Conservation (phyloP, 2,797 vertebrate species). For the Rhinatrema bivittatum region DNA sequence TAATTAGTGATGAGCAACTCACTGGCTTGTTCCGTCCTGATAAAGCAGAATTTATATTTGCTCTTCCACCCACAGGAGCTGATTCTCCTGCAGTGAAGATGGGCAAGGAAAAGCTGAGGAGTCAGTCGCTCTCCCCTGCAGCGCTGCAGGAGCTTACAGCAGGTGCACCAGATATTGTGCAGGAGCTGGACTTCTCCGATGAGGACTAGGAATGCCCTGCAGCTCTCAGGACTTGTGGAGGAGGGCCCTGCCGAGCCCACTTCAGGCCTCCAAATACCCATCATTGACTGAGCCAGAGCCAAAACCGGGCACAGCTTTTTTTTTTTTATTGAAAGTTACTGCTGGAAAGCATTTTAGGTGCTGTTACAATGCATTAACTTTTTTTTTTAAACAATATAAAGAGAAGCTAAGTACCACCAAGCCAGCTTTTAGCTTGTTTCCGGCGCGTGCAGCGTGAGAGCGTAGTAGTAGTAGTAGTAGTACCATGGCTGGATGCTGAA, state of each 20-base stretch:
- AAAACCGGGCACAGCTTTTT: too few relatives aligned
- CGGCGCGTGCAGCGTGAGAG: conserved; percentile 33
- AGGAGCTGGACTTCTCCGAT: conserved; percentile 83
- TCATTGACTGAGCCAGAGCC: neutral
- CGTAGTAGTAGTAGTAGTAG: conserved; percentile 23
- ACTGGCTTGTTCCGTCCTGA: conserved; percentile 14
- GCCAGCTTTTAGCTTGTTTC: conserved; percentile 20
- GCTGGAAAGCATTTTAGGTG: conserved; percentile 43
- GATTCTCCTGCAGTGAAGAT: neutral
- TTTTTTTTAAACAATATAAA: conserved; percentile 40
- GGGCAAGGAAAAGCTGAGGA: neutral
- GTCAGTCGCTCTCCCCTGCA: conserved; percentile 38
- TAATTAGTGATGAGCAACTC: conserved; percentile 40
- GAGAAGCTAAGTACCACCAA: conserved; percentile 38
- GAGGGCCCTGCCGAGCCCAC: too few relatives aligned
- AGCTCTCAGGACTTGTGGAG: accelerated
- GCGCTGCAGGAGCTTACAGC: conserved; percentile 73
- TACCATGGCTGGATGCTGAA: conserved; percentile 37
- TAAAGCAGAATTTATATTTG: conserved; percentile 30
- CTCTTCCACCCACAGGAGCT: conserved; percentile 26
- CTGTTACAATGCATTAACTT: conserved; percentile 33
- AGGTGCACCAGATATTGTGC: conserved; percentile 78
- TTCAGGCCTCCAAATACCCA: accelerated
- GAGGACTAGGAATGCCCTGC: conserved; percentile 54
- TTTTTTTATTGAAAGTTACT: conserved; percentile 40